Conservation (phyloP, 2,888 invertebrate genomes). For the Automeris io region DNA sequence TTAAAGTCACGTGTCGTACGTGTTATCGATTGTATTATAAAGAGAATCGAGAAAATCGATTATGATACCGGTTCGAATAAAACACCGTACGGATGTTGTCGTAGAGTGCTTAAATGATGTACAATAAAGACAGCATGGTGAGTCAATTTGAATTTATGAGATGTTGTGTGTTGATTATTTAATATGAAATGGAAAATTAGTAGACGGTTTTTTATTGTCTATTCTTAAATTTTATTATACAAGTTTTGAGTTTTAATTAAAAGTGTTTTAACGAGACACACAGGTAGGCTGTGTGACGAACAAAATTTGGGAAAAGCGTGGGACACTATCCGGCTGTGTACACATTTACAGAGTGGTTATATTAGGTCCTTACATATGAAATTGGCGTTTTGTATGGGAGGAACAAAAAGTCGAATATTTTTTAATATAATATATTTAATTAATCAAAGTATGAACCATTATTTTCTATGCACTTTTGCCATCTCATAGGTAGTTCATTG, state of each 20-base stretch:
- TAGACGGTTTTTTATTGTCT: background rate
- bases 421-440: too few species aligned
- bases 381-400: too few species aligned
- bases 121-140: background rate
- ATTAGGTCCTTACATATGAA: too few species aligned
- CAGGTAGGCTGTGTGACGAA: too few species aligned
- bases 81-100: background rate
- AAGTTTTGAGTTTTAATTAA: background rate
- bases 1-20: constrained; percentile 8
- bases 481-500: too few species aligned
- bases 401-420: too few species aligned
- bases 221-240: background rate
- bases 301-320: too few species aligned
- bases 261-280: too few species aligned
- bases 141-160: constrained; percentile 1
- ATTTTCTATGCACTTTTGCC: too few species aligned
- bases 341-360: too few species aligned
- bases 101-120: background rate
- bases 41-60: constrained; percentile 19
- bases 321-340: too few species aligned
- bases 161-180: background rate
- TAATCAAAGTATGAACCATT: too few species aligned
- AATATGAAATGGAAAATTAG: background rate
- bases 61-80: constrained; percentile 19
- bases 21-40: constrained; percentile 16